Percentiles rank a stretch among this genome's conserved stretches.
These are phyloP conservation scores for Tenthredo distinguenda DNA, from an alignment of 2,888 invertebrate genomes.

Conservation along the genomic window DNA sequence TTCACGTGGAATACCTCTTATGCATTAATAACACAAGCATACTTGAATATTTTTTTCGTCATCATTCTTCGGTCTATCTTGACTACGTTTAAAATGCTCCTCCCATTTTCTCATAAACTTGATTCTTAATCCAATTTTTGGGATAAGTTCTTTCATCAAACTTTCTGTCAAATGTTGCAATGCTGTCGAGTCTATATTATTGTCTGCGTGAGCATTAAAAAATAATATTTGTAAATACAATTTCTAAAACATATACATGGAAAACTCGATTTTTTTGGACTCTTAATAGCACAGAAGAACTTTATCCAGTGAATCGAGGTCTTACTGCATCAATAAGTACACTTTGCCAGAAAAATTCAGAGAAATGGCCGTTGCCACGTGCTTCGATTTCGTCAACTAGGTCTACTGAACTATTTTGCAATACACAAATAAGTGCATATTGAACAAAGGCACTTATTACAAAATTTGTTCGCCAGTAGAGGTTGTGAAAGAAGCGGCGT, in stretches of 20 bases:
- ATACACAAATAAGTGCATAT: too few species aligned
- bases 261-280: neutral
- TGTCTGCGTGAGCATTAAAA: constrained; percentile 4
- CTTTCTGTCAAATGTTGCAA: neutral
- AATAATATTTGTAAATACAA: neutral
- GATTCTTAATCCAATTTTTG: constrained; percentile 18
- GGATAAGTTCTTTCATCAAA: constrained; percentile 10
- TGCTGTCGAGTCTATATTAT: constrained; percentile 21
- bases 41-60: neutral
- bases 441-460: too few species aligned
- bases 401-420: too few species aligned
- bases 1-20: too few species aligned
- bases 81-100: neutral
- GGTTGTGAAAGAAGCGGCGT: too few species aligned
- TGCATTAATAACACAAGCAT: too few species aligned
- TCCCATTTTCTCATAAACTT: neutral
- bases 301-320: too few species aligned
- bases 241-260: neutral
- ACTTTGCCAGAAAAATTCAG: neutral
- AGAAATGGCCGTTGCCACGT: neutral
- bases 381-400: neutral
- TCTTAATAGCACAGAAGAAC: too few species aligned
- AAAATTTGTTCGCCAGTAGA: too few species aligned
- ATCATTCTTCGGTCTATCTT: neutral
- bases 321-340: neutral